These are phyloP conservation scores for Corythoichthys intestinalis DNA, from an alignment of 2,113 vertebrate species.

Conservation along the genomic window DNA sequence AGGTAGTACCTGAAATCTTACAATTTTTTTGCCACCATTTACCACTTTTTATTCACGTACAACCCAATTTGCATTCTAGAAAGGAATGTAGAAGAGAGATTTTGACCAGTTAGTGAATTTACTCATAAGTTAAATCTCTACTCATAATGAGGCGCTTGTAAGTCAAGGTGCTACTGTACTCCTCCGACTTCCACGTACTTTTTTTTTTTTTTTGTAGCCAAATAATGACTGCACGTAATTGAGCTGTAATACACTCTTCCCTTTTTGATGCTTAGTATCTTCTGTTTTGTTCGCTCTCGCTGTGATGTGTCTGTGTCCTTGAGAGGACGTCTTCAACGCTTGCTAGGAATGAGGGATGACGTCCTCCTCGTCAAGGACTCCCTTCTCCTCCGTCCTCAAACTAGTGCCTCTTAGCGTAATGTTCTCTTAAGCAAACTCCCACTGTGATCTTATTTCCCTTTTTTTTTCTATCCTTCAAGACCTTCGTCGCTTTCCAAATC, in stretches of 20 bases:
- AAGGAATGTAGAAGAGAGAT: no score
- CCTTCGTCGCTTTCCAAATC: background rate
- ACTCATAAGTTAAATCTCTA: no score
- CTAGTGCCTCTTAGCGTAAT: conserved; percentile 63
- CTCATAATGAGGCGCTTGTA: background rate
- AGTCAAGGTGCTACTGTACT: background rate
- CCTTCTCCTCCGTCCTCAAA: conserved; percentile 23
- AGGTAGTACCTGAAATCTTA: no score
- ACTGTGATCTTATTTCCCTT: conserved; percentile 40
- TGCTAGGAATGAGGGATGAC: conserved; percentile 18
- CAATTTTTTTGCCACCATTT: no score
- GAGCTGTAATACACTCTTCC: conserved; percentile 25
- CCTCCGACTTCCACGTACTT: background rate
- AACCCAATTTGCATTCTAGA: no score
- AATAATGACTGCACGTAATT: conserved; percentile 10
- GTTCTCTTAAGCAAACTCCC: conserved; percentile 45
- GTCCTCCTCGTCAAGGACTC: conserved; percentile 21
- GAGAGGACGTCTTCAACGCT: conserved; percentile 24
- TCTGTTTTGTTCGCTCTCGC: conserved; percentile 29
- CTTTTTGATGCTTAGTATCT: conserved; percentile 5
- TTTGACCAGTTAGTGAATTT: no score
- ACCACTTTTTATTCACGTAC: no score
- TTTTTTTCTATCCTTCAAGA: background rate
- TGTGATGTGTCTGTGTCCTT: conserved; percentile 22
- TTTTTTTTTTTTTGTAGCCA: background rate